Percentiles rank a stretch among this genome's conserved stretches.
Conservation (phyloP, 2,888 invertebrate genomes). For the Agrenia bidenticulata region DNA sequence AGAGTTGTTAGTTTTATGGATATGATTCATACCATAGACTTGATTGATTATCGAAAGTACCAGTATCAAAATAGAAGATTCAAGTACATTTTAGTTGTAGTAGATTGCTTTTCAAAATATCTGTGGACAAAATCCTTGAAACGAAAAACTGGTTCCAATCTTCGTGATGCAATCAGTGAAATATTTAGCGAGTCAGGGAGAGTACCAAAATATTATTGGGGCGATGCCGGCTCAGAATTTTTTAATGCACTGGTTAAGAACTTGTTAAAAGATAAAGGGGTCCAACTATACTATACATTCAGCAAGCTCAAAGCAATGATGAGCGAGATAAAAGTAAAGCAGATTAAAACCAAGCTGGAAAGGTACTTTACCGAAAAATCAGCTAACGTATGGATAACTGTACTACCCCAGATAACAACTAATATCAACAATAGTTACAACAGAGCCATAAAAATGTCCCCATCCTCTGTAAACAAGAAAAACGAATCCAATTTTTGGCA, state of each 20-base stretch:
- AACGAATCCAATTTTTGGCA: conserved; percentile 13
- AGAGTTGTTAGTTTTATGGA: conserved; percentile 11
- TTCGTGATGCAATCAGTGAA: background rate
- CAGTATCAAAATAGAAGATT: background rate
- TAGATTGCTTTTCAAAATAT: background rate
- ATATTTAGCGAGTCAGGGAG: conserved; percentile 16
- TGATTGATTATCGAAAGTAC: conserved; percentile 15
- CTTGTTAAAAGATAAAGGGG: background rate
- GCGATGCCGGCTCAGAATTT: conserved; percentile 5
- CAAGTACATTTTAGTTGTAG: conserved; percentile 3
- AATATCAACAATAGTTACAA: conserved; percentile 16
- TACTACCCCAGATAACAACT: background rate
- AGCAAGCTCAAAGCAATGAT: conserved; percentile 7
- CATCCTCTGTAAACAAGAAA: conserved; percentile 4
- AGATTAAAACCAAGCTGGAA: conserved; percentile 12
- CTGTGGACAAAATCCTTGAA: background rate
- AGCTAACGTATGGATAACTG: background rate
- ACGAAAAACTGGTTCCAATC: background rate
- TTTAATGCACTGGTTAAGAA: background rate
- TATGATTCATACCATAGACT: background rate
- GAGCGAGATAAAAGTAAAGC: conserved; percentile 8
- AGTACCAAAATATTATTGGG: conserved; percentile 6
- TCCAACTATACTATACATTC: conserved; percentile 10
- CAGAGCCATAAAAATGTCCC: background rate
- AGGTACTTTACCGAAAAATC: background rate